These are phyloP conservation scores for Drosophila fuyamai DNA, from an alignment of 1,140 invertebrate species.

Conservation along the genomic window DNA sequence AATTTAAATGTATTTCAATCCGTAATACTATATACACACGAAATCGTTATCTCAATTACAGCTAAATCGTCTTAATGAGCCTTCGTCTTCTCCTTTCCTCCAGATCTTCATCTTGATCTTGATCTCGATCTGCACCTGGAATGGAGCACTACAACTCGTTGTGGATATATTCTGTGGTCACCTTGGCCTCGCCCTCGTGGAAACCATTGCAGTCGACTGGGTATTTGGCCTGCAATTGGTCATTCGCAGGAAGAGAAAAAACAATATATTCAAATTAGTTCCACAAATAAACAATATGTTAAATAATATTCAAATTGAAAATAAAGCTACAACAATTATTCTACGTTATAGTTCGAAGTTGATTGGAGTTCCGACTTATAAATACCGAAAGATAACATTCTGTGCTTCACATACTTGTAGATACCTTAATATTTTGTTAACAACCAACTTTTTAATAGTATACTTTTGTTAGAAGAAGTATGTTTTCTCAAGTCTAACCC, in stretches of 20 bases:
- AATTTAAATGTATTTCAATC: slow-evolving; percentile 73
- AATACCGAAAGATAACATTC: not conserved
- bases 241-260: slow-evolving; percentile 26
- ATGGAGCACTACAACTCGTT: slow-evolving; percentile 87
- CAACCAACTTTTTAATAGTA: too few relatives aligned
- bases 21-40: slow-evolving; percentile 78
- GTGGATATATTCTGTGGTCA: slow-evolving; percentile 92
- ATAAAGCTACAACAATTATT: not conserved
- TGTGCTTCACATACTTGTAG: not conserved
- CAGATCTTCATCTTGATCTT: not conserved
- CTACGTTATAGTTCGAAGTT: too few relatives aligned
- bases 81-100: slow-evolving; percentile 20
- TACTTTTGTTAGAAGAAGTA: too few relatives aligned
- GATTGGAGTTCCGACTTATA: not conserved
- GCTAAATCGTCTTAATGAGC: slow-evolving; percentile 64
- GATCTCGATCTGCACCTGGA: slow-evolving; percentile 3
- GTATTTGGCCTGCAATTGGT: slow-evolving; percentile 87
- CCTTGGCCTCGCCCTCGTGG: slow-evolving; percentile 91
- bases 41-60: slow-evolving; percentile 70
- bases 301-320: not conserved
- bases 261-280: not conserved
- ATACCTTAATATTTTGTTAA: not conserved
- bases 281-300: not conserved
- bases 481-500: too few relatives aligned
- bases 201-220: slow-evolving; percentile 90